Base-by-base conservation (phyloP, 1,140 invertebrate species). In the Cecropterus lyciades region DNA sequence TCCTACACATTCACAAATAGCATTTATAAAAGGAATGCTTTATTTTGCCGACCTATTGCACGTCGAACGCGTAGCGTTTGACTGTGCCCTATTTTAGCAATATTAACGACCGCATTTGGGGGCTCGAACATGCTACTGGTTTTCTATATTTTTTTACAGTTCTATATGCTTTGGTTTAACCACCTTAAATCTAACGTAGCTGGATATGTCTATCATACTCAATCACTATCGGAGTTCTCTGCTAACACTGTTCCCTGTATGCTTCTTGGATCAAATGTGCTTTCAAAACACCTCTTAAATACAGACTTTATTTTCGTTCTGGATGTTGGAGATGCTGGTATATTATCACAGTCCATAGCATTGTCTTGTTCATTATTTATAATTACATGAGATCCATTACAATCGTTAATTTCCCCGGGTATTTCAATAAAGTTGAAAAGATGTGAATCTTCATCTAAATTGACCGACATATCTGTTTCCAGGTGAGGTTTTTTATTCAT, bases 231-330 rank as follows among this genome's bases (percentile, higher is more conserved):
- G 0, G 95, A 95, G 77, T 95, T 94, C 51, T 94, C 92, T 11
- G 93, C 95, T 70, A 95, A 90, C 10, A 95, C 79, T 11, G 75
- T 69, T 55, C 92, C 67, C 56, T 89, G 80, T 57, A 89, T 76
- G 65, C 90, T 86, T 91, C 92, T 85, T 70, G 94, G 94, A 76
- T 95, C 92, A 72, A 95, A 94, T 15, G 95, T 95, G n/a, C 87
- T 92, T 80, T 95, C 94, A 85, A 96, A 95, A 73, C 95, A 96
- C 30, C 94, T 93, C 55, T 94, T 84, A 73, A 95, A 94, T 66
- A 95, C 92, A 65, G 90, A 80, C 72, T 87, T 89, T 1, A 92
- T 78, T 89, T 92, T 85, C 69, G 91, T 71, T 88, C 91, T 55
- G 67, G 85, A 62, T 13, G 94, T 88, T 10, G 94, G 93, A 4